Base-by-base conservation (phyloP, 2,797 vertebrate genomes). In the Craterocephalus amniculus region DNA sequence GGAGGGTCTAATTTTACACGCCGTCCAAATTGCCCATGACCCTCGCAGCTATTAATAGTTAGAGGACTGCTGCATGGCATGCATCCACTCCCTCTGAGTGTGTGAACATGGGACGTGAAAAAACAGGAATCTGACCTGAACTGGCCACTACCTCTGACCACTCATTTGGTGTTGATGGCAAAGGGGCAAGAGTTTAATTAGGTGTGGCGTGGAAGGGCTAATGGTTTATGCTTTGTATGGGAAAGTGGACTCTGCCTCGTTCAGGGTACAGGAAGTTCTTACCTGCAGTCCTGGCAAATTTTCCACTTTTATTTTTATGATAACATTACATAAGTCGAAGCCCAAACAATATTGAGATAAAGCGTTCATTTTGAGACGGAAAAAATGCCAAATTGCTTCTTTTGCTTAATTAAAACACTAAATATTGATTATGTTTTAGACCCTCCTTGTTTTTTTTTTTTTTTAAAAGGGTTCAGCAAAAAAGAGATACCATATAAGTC, bases 1-100 rank as follows among this genome's bases (percentile, higher is more conserved):
- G 83, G 83, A 79, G 72, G 85, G 86, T 91, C 84, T 94, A 93
- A 91, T 89, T 91, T 89, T 92, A 92, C 91, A 86, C 64, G 35
- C 83, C 84, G 81, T 91, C 63, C 80, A 75, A 73, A 85, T 83
- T 82, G 72, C 76, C 74, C 83, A 83, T 49, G 38, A 82, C 85
- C 83, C 87, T 87, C 27, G 2, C 27, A 18, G 65, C 90, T 94
- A 94, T 92, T 91, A 91, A 93, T 94, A 94, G 90, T n/a, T 64
- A 11, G 58, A 77, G 87, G 84, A 87, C 86, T 90, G 85, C 83
- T 86, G 87, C 40, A 56, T 89, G 92, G 88, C 83, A 90, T 89
- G 88, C 72, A 79, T 83, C 68, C 60, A 14, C 75, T 87, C 74
- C 61, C 78, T 87, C 58, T 0, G 32, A 75, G 78, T 86, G 87